These are phyloP conservation scores for Anoplopoma fimbria DNA, from an alignment of 2,113 vertebrate species.

Conservation along the genomic window DNA sequence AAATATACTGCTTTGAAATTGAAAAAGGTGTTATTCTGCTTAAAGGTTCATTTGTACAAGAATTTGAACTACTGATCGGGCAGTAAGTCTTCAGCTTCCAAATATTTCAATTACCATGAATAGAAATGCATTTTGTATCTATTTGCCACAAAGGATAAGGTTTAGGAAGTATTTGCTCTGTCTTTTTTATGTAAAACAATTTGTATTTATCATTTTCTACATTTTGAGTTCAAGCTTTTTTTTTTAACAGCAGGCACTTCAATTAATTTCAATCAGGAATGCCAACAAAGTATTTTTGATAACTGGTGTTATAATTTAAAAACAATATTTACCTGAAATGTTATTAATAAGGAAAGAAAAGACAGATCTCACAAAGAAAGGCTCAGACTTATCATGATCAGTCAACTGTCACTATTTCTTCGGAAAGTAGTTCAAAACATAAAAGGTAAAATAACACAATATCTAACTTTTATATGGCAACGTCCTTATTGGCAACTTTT, in stretches of 20 bases:
- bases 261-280: conserved; percentile 33
- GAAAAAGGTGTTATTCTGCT: background rate
- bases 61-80: background rate
- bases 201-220: background rate
- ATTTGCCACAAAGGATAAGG: conserved; percentile 14
- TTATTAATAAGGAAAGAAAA: conserved; percentile 11
- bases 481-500: background rate
- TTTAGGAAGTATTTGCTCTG: conserved; percentile 19
- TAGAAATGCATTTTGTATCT: background rate
- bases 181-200: background rate
- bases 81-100: background rate
- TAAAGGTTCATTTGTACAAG: background rate
- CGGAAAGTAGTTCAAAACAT: background rate
- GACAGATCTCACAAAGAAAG: background rate
- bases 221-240: background rate
- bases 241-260: conserved; percentile 61
- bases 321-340: conserved; percentile 43
- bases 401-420: background rate
- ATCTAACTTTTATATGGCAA: conserved; percentile 3
- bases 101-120: conserved; percentile 4
- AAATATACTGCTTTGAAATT: background rate
- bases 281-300: background rate
- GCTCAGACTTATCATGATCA: background rate
- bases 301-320: conserved; percentile 12
- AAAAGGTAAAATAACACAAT: background rate